Evolutionary conservation across 2,113 vertebrate species (phyloP).

Genomic region (Mungos mungo): DNA sequence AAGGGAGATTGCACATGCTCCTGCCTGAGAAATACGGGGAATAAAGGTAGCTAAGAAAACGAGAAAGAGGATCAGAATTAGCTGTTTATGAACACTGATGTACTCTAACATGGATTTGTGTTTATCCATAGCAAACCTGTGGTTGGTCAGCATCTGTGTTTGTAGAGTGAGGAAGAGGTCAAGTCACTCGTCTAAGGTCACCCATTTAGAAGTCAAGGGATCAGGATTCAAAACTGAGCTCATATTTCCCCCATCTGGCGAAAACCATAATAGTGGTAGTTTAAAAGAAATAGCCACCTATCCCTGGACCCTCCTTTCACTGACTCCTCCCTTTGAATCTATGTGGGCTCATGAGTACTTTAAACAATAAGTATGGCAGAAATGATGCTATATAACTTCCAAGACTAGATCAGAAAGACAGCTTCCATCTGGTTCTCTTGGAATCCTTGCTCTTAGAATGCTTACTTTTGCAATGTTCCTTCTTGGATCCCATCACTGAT

Average conservation of each 20-base stretch:
- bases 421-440: not conserved
- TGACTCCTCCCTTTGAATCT: not conserved
- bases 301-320: not conserved
- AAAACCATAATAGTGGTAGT: not conserved
- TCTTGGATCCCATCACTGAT: not conserved
- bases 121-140: not conserved
- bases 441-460: not conserved
- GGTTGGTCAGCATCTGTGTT: not conserved
- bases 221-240: slow-evolving; percentile 14
- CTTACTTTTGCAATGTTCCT: not conserved
- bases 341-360: not conserved
- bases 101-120: not conserved
- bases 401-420: not conserved
- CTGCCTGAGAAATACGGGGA: not conserved
- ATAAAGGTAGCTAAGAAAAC: not conserved
- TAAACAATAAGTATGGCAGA: not conserved
- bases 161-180: not conserved
- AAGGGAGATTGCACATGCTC: not conserved
- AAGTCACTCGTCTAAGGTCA: not conserved
- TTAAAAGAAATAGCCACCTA: not conserved
- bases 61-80: not conserved
- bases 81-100: not conserved
- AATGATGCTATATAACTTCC: not conserved
- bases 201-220: not conserved
- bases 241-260: not conserved